A percentile compares a stretch with the other conserved stretches of the same genome.
phyloP scores from a whole-genome alignment of 2,797 vertebrate species.

The Sandelia bainsii region DNA sequence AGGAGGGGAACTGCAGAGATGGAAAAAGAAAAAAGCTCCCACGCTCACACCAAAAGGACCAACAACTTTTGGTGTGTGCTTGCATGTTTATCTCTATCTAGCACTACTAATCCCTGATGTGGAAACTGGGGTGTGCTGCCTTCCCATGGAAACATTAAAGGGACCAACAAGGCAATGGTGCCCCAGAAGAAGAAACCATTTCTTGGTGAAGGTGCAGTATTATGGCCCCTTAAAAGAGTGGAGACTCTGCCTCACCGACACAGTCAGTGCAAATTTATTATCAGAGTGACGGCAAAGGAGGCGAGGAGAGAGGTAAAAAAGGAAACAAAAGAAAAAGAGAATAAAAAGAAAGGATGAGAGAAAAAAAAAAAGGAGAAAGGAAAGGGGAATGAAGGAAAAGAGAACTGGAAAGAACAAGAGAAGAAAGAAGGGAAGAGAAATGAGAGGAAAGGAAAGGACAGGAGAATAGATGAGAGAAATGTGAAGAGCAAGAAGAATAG shows the following conservation, averaged over 20 bases:
- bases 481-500: constrained; percentile 23
- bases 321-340: constrained; percentile 10
- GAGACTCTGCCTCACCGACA: constrained; percentile 36
- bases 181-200: constrained; percentile 1
- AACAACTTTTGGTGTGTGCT: constrained; percentile 23
- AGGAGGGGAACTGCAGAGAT: constrained; percentile 54
- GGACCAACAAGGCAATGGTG: constrained; percentile 25
- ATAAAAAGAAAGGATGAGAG: not conserved
- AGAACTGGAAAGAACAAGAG: constrained; percentile 35
- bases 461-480: not conserved
- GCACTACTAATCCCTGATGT: constrained; percentile 36
- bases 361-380: constrained; percentile 6
- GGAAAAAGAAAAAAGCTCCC: constrained; percentile 73
- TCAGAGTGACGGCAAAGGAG: constrained; percentile 15
- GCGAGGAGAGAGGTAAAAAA: not conserved
- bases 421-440: not conserved
- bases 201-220: constrained; percentile 14
- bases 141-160: constrained; percentile 31
- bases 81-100: constrained; percentile 1
- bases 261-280: constrained; percentile 50
- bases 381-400: no score
- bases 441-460: not conserved
- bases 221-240: not conserved
- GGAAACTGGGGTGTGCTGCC: constrained; percentile 38
- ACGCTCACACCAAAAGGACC: constrained; percentile 61